A percentile compares a stretch with the other conserved stretches of the same genome.
Conservation (phyloP, 2,888 invertebrate genomes). For the Scaptomyza caliginosa region DNA sequence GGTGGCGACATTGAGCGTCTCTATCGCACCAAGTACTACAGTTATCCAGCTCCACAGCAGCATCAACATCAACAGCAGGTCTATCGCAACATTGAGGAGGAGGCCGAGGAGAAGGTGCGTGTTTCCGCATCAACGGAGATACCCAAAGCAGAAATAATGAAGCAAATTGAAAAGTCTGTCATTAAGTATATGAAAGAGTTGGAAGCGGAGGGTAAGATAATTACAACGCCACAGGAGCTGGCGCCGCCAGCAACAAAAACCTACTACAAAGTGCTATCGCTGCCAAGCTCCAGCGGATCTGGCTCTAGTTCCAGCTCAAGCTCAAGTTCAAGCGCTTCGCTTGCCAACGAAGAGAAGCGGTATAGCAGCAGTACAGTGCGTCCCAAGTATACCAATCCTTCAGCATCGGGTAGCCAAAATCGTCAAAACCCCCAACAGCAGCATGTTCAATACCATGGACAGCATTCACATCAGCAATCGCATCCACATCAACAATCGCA, state of each 20-base stretch:
- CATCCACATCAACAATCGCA: conserved; percentile 2
- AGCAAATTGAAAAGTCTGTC: conserved; percentile 84
- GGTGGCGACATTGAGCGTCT: conserved; percentile 67
- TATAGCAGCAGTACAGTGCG: conserved; percentile 76
- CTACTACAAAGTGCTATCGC: conserved; percentile 75
- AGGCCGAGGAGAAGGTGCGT: conserved; percentile 75
- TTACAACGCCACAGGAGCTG: conserved; percentile 72
- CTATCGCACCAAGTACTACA: conserved; percentile 76
- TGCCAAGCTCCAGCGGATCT: conserved; percentile 26
- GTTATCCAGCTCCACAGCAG: conserved; percentile 41
- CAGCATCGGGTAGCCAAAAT: conserved; percentile 25
- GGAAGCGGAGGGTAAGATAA: conserved; percentile 82
- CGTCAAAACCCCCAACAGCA: conserved; percentile 31
- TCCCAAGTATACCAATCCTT: conserved; percentile 71
- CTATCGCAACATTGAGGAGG: conserved; percentile 57
- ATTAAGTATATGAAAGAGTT: conserved; percentile 84
- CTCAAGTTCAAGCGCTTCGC: conserved; percentile 2
- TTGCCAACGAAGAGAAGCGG: conserved; percentile 68
- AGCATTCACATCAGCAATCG: conserved; percentile 29
- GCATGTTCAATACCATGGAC: conserved; percentile 28
- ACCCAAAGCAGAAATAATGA: conserved; percentile 83
- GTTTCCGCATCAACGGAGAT: conserved; percentile 81
- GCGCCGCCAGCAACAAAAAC: conserved; percentile 71
- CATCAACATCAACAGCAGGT: conserved; percentile 34
- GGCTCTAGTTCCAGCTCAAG: conserved; percentile 2